Percentiles rank a stretch among this genome's conserved stretches.
Conservation (phyloP, 2,113 vertebrate genomes). For the Dipodomys ordii region DNA sequence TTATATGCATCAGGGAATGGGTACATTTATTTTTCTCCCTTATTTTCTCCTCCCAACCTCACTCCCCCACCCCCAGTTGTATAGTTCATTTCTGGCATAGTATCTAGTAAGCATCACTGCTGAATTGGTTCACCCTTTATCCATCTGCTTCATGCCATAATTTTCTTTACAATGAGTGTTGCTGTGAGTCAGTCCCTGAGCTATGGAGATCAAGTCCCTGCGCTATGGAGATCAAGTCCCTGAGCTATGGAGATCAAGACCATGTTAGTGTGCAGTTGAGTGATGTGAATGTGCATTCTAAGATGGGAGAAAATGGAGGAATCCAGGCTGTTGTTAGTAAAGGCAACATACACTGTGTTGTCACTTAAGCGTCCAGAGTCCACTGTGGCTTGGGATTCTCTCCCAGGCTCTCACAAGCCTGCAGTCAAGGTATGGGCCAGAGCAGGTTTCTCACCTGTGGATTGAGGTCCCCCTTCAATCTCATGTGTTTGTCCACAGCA, state of each 20-base stretch:
- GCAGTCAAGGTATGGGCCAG: rapidly evolving
- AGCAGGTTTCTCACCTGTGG: not conserved
- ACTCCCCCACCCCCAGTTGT: too few species aligned
- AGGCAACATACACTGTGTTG: not conserved
- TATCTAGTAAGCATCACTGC: too few species aligned
- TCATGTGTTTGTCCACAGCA: not conserved
- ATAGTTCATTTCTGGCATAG: too few species aligned
- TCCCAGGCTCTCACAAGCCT: not conserved
- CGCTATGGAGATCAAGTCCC: not conserved
- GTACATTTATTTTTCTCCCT: too few species aligned
- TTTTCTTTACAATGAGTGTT: too few species aligned
- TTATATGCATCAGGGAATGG: too few species aligned
- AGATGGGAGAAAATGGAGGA: not conserved
- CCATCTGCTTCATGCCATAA: too few species aligned
- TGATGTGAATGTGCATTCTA: not conserved
- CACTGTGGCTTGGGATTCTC: not conserved
- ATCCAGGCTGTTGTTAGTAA: too few species aligned
- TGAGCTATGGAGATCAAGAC: not conserved
- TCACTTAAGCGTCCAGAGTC: not conserved
- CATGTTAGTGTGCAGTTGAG: too few species aligned
- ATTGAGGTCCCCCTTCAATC: not conserved
- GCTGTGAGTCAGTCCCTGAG: not conserved
- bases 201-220: not conserved
- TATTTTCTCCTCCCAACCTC: too few species aligned
- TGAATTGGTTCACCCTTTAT: too few species aligned